Evolutionary conservation across 2,888 invertebrate species (phyloP), one percentile per base, ranked within the genome.

Genomic region (Coenonympha arcania): DNA sequence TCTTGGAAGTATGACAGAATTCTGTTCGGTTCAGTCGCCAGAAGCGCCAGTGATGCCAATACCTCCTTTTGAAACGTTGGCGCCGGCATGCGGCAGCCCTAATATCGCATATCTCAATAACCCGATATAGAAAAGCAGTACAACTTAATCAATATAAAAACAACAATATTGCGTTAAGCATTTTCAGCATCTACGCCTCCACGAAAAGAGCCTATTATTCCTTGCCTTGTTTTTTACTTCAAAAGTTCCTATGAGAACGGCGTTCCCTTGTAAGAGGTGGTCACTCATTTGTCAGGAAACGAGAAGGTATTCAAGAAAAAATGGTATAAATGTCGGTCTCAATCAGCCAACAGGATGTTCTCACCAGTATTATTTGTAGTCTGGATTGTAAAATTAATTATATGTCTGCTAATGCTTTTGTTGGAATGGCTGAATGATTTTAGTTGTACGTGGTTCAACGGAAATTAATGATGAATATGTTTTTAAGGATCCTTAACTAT

Each of bases 251-350:
- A 36, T 41, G 33, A 22, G 37, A 39, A 20, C 44, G 40, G 40
- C 36, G 44, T 44, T 50, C 26, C 53, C 45, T 30, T 34, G 33
- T 24, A 44, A 54, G 26, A 51, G 54, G 54, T 50, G 55, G 48
- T 55, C 57, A 48, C 48, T 57, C 53, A 57, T 57, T 57, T 57
- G 56, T 57, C 57, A 56, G 53, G 45, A 55, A 57, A 53, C 51
- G 45, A 53, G 37, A 50, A 49, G 48, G 41, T 47, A 55, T 53
- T 57, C 52, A 31, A 53, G 52, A 55, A 57, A 56, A 54, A 56
- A 56, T 41, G 30, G 42, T 43, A 51, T 46, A 48, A 55, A 48
- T 40, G 43, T 53, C 52, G 52, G 48, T 51, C 48, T 49, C 47
- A 51, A 50, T 55, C 47, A 52, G 42, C 20, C 48, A 50, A 52